Base-by-base conservation (phyloP, 2,888 invertebrate species). In the Himalopsyche tibetana region DNA sequence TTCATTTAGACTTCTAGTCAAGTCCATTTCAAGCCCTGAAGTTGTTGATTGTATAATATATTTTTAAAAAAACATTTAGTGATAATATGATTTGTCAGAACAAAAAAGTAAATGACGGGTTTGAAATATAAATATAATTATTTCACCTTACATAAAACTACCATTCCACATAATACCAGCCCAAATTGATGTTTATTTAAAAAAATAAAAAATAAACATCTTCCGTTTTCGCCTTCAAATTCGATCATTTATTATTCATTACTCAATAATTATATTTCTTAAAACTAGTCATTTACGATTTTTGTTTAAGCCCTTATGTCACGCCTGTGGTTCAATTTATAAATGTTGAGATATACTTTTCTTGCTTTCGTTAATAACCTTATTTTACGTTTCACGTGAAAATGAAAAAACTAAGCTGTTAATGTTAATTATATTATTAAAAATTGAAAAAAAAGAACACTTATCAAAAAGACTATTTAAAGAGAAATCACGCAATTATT, bases 271-370 rank as follows among this genome's bases (percentile, higher is more conserved):
- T 63, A 63, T 63, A 63, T 63, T 63, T 63, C 12, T 28, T 74
- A 36, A 36, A 74, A 38, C 15, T 11, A 28, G 74, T 36, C 74
- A 74, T 74, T 74, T 74, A 74, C 74, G 9, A 12, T 36, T 36
- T 63, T 74, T 74, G 19, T 28, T 74, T 28, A 36, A 74, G 38
- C 12, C 36, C 74, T 38, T 38, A 28, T 74, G 9, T 74, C 36
- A 74, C 36, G 74, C 74, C 74, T 74, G 74, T 38, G 74, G 19
- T 19, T 74, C 36, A 69, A 69, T 69, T 28, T 69, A 28, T 69
- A 74, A 74, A 15, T 74, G 74, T 74, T 36, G 28, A 74, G 9
- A 36, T 2, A 74, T 74, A 74, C 15, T 74, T 74, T 74, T 15
- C 28, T 74, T 74, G 74, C 74, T 74, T 74, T 74, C 5, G 51